Conservation (phyloP, 2,113 vertebrate genomes). For the Hypomesus transpacificus region DNA sequence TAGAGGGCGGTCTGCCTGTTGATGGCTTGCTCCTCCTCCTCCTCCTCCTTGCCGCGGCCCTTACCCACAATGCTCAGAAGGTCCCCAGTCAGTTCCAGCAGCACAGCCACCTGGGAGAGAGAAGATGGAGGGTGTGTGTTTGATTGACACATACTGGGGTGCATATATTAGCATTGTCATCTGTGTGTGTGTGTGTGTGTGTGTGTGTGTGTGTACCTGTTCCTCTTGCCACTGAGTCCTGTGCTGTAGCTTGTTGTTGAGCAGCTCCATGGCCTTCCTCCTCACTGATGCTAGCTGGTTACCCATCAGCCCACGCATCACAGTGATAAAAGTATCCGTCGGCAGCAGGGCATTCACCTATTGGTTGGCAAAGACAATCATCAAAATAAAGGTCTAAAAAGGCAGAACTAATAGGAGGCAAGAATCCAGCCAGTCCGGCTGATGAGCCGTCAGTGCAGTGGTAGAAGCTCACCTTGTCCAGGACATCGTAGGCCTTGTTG, state of each 20-base stretch:
- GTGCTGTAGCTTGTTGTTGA: slow-evolving; percentile 92
- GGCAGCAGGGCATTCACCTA: slow-evolving; percentile 91
- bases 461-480: slow-evolving; percentile 82
- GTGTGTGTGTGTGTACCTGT: slow-evolving; percentile 68
- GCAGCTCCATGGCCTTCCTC: slow-evolving; percentile 92
- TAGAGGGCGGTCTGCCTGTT: slow-evolving; percentile 94
- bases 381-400: not conserved
- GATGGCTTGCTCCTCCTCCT: slow-evolving; percentile 81
- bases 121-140: not conserved
- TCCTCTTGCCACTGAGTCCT: slow-evolving; percentile 73
- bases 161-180: not conserved
- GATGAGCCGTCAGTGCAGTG: not conserved
- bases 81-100: slow-evolving; percentile 78
- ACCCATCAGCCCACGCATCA: slow-evolving; percentile 83
- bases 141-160: not conserved
- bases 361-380: not conserved
- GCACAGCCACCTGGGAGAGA: slow-evolving; percentile 69
- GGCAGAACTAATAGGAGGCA: not conserved
- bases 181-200: slow-evolving; percentile 6
- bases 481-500: slow-evolving; percentile 85
- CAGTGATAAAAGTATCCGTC: slow-evolving; percentile 85
- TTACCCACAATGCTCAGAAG: slow-evolving; percentile 76
- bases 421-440: too few relatives aligned
- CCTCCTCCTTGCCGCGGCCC: slow-evolving; percentile 40
- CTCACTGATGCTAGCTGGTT: slow-evolving; percentile 83